phyloP scores from a whole-genome alignment of 2,113 vertebrate genomes.

The Eptatretus burgeri region DNA sequence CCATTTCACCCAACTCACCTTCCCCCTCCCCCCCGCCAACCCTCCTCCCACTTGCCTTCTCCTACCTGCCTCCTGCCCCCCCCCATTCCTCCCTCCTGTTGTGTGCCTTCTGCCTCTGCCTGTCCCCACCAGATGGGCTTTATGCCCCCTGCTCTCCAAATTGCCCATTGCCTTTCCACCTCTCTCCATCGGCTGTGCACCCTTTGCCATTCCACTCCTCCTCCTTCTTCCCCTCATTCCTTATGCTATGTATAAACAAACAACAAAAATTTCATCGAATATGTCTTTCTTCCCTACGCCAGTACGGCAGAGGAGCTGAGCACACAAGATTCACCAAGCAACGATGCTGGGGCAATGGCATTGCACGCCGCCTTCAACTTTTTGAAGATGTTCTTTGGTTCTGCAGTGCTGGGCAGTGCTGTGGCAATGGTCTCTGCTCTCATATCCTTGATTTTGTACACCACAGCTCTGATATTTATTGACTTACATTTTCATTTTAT shows the following conservation, averaged over 20 bases:
- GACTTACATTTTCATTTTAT: not conserved
- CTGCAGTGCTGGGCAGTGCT: conserved; percentile 70
- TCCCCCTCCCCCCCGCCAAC: too few relatives aligned
- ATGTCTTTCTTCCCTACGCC: conserved; percentile 11
- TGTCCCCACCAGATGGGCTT: too few relatives aligned
- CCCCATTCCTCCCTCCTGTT: too few relatives aligned
- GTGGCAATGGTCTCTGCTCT: conserved; percentile 86
- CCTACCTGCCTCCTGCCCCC: too few relatives aligned
- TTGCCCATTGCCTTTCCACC: too few relatives aligned
- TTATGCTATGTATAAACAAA: too few relatives aligned
- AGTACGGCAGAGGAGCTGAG: conserved; percentile 89
- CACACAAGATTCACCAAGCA: conserved; percentile 37
- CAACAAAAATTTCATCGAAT: conserved; percentile 10
- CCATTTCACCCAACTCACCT: not conserved
- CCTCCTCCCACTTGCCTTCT: too few relatives aligned
- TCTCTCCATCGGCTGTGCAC: too few relatives aligned
- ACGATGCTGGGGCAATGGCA: conserved; percentile 74
- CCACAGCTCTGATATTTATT: not conserved
- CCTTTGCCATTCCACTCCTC: too few relatives aligned
- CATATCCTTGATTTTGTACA: conserved; percentile 36
- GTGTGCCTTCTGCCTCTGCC: too few relatives aligned
- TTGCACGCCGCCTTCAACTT: conserved; percentile 71
- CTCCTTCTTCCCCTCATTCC: too few relatives aligned
- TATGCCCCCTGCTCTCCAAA: too few relatives aligned
- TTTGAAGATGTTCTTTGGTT: conserved; percentile 95